Evolutionary conservation across 2,888 invertebrate species (phyloP).

Genomic region (Tenodera sinensis): DNA sequence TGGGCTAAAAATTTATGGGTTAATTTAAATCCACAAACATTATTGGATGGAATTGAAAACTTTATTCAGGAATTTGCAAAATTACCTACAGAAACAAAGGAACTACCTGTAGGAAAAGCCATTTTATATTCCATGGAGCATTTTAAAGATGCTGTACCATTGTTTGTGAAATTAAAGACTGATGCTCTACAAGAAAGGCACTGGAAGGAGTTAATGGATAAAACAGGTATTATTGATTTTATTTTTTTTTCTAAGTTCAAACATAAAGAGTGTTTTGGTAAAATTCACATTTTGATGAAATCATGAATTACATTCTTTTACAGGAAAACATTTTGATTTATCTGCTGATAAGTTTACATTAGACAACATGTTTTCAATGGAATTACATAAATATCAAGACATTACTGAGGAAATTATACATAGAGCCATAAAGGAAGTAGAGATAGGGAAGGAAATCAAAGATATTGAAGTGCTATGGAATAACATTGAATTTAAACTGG

Average conservation of each 20-base stretch:
- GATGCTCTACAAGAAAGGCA: neutral
- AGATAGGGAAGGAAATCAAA: neutral
- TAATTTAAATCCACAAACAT: neutral
- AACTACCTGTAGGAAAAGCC: neutral
- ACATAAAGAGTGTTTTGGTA: too few species aligned
- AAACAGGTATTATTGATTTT: neutral
- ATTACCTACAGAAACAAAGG: neutral
- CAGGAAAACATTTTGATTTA: neutral
- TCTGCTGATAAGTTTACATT: neutral
- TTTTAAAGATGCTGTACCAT: neutral
- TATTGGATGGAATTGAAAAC: neutral
- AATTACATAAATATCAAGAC: neutral
- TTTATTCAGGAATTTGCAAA: neutral
- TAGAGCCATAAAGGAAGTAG: neutral
- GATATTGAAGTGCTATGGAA: neutral
- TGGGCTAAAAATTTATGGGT: neutral
- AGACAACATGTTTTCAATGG: neutral
- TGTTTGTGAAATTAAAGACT: neutral
- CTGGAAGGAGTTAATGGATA: neutral
- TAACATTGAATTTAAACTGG: neutral
- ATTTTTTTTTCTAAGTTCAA: too few species aligned
- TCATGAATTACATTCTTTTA: too few species aligned
- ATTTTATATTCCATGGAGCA: neutral
- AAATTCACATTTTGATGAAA: too few species aligned
- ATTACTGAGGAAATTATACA: neutral